These are phyloP conservation scores for Drosophila sp. DNA, from an alignment of 1,140 invertebrate genomes.

Conservation along the genomic window DNA sequence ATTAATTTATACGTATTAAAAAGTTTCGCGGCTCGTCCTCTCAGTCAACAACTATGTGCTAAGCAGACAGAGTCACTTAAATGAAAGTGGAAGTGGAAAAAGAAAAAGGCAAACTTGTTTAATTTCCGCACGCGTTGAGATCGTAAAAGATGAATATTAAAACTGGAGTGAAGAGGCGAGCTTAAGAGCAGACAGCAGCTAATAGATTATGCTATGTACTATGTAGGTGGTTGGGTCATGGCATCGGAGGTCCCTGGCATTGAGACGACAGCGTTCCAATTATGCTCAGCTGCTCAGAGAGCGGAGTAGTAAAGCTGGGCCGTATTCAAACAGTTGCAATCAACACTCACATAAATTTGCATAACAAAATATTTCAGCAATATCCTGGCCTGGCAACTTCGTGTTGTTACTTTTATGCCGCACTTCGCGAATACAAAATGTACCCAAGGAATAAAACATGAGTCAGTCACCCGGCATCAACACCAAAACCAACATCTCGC, in stretches of 20 bases:
- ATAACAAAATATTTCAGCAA: constrained; percentile 61
- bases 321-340: constrained; percentile 68
- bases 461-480: constrained; percentile 35
- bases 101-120: constrained; percentile 33
- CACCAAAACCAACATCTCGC: not conserved
- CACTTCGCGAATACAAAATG: constrained; percentile 62
- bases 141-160: constrained; percentile 64
- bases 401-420: constrained; percentile 60
- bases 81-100: constrained; percentile 22
- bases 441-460: constrained; percentile 73
- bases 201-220: constrained; percentile 63
- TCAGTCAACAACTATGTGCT: constrained; percentile 37
- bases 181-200: constrained; percentile 24
- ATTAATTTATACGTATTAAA: constrained; percentile 71
- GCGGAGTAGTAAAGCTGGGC: constrained; percentile 3
- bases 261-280: constrained; percentile 41
- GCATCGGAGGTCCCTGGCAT: constrained; percentile 34
- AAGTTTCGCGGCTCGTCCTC: constrained; percentile 42
- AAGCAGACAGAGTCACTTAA: constrained; percentile 23
- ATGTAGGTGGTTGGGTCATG: constrained; percentile 25
- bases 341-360: constrained; percentile 79
- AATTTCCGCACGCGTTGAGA: constrained; percentile 35
- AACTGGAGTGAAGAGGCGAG: constrained; percentile 4
- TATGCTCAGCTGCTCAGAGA: constrained; percentile 29
- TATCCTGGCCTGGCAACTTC: constrained; percentile 53